phyloP scores from a whole-genome alignment of 37 sponge, comb jelly and placozoan genomes.

The Aplysina aerophoba region DNA sequence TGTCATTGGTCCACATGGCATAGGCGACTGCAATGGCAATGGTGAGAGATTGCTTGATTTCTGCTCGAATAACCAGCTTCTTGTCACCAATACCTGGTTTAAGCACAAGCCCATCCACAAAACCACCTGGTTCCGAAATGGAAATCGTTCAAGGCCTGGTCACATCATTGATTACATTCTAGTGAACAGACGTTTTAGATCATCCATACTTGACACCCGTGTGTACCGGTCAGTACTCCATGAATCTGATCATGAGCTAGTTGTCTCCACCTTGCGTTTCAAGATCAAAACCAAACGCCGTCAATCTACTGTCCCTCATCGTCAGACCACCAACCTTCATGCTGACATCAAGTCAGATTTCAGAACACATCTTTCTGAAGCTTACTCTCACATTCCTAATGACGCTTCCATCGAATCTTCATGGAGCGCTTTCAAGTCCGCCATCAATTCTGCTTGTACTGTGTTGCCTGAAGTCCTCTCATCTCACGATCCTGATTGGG shows the following conservation, averaged over 20 bases:
- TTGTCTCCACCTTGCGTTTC: background rate
- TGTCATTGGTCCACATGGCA: conserved; percentile 13
- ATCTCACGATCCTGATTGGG: background rate
- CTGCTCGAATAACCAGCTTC: background rate
- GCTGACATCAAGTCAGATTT: background rate
- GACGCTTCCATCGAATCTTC: background rate
- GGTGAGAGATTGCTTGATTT: background rate
- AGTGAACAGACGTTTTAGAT: background rate
- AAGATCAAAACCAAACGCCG: conserved; percentile 10
- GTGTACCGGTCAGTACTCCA: background rate
- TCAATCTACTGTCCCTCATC: background rate
- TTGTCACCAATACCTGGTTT: conserved; percentile 2
- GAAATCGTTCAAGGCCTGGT: background rate
- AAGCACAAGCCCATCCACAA: background rate
- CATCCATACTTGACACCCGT: background rate
- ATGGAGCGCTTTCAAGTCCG: conserved; percentile 3
- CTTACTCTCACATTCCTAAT: background rate
- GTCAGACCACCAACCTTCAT: background rate
- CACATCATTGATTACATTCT: background rate
- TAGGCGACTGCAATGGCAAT: background rate
- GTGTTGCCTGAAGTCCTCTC: background rate
- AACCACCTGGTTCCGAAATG: background rate
- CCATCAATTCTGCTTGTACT: background rate
- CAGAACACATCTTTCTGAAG: background rate
- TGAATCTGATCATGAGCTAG: background rate